Evolutionary conservation across 2,888 invertebrate genomes (phyloP).

Genomic region (Epiblema foenella): DNA sequence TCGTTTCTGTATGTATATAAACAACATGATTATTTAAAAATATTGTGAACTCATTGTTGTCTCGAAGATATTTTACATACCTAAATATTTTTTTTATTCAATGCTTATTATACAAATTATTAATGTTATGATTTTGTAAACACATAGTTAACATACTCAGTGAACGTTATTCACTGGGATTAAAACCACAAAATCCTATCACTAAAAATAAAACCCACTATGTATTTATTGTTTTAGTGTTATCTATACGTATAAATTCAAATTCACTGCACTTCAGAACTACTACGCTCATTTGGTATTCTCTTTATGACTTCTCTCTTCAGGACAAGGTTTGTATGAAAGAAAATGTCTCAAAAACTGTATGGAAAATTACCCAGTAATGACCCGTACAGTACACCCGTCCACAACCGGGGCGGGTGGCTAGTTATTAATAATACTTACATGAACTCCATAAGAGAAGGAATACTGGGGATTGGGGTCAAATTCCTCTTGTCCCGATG

Average conservation of each 20-base stretch:
- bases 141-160: background rate
- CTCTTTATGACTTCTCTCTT: too few species aligned
- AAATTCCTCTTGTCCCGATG: constrained; percentile 50
- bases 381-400: too few species aligned
- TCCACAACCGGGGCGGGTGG: too few species aligned
- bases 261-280: too few species aligned
- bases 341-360: too few species aligned
- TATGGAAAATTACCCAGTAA: too few species aligned
- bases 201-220: too few species aligned
- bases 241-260: too few species aligned
- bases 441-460: constrained; percentile 71
- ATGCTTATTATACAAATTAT: background rate
- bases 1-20: constrained; percentile 2
- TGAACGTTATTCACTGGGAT: background rate
- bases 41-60: constrained; percentile 2
- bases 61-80: background rate
- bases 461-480: constrained; percentile 64
- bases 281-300: too few species aligned
- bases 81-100: background rate
- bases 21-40: constrained; percentile 11
- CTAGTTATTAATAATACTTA: constrained; percentile 58
- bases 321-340: too few species aligned
- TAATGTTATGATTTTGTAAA: background rate
- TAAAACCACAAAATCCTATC: too few species aligned
- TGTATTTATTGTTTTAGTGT: too few species aligned